Evolutionary conservation across 2,888 invertebrate genomes (phyloP), one percentile per base, ranked within the genome.

Genomic region (Drosophila kanekoi): DNA sequence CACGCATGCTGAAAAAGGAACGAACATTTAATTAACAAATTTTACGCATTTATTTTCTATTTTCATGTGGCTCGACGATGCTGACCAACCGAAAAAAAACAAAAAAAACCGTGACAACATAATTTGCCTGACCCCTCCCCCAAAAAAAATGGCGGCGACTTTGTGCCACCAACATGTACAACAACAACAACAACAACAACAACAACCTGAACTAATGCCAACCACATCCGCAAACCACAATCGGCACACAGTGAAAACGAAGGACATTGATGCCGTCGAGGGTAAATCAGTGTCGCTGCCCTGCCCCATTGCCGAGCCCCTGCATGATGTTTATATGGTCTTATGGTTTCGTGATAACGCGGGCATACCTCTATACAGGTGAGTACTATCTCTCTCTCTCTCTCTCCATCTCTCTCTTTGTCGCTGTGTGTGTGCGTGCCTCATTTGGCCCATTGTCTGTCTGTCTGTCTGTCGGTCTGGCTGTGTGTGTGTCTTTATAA

Each of bases 281-380:
- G 97, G 97, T 57, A 96, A 96, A 93, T 95, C 95, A 91, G 96
- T 97, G 67, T 96, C 96, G 93, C 94, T 97, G 91, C 97, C 97
- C 37, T 98, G 97, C 92, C 96, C 97, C 93, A 96, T 97, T 70
- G 95, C 95, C 72, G 96, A 97, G 48, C 95, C 96, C 38, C 95
- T 96, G 92, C 97, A 97, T 93, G 96, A 96, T 92, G 96, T 97
- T 79, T 96, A 97, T 93, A 97, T 97, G 96, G 97, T 97, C 72
- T 95, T 97, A 93, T 97, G 97, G 97, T 97, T 97, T 93, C 95
- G 96, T 87, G 96, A 97, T 89, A 96, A 96, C 87, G 96, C 96
- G 57, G 97, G 97, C 54, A 96, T 96, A 88, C 97, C 97, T 16
- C 93, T 97, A 56, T 97, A 97, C 94, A 97, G 97, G 97, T 97